A percentile compares a stretch with the other conserved stretches of the same genome.
phyloP scores from a whole-genome alignment of 2,888 invertebrate genomes.

The Ophion slaviceki region DNA sequence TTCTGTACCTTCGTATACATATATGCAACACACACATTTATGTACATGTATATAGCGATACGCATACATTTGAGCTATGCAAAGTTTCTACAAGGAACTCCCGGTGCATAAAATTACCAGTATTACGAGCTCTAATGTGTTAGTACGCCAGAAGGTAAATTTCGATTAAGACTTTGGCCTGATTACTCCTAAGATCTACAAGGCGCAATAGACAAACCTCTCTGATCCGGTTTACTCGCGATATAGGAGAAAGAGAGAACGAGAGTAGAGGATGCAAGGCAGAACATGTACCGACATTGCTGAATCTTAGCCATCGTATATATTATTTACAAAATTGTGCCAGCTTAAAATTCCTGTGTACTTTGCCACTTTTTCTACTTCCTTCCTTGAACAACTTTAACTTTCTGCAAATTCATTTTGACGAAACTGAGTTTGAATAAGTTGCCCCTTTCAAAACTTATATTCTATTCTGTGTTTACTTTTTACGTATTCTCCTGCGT shows the following conservation, averaged over 20 bases:
- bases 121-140: conserved; percentile 68
- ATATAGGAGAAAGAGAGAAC: background rate
- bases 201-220: conserved; percentile 58
- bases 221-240: conserved; percentile 35
- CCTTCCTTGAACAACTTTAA: background rate
- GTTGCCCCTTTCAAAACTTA: background rate
- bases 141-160: conserved; percentile 67
- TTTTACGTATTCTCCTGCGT: background rate
- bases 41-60: background rate
- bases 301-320: conserved; percentile 26
- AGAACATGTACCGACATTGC: background rate
- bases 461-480: background rate
- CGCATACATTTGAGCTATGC: conserved; percentile 14
- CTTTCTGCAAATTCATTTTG: background rate
- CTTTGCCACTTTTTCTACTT: background rate
- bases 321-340: conserved; percentile 25
- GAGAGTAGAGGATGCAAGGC: background rate
- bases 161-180: conserved; percentile 69
- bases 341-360: background rate
- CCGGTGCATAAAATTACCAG: conserved; percentile 67
- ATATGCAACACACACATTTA: background rate
- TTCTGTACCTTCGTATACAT: background rate
- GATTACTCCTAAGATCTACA: conserved; percentile 67
- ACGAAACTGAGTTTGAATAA: background rate
- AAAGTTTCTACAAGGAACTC: conserved; percentile 63